A percentile compares a stretch with the other conserved stretches of the same genome.
These are phyloP conservation scores for Perca fluviatilis DNA, from an alignment of 2,113 vertebrate species.

Conservation along the genomic window DNA sequence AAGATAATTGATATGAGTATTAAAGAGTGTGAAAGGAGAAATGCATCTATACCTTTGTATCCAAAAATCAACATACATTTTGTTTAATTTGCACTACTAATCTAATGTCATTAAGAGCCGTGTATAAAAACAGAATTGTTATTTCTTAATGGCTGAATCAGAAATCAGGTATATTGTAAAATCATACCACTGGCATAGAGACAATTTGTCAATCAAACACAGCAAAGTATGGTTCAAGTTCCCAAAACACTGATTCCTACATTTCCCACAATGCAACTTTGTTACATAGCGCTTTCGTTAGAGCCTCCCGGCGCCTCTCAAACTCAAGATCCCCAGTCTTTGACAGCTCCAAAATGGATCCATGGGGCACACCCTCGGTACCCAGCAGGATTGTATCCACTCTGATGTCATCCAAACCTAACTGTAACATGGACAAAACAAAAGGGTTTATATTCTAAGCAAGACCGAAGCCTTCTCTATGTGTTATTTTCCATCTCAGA, in stretches of 20 bases:
- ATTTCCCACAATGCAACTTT: neutral
- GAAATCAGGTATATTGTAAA: neutral
- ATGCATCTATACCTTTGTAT: neutral
- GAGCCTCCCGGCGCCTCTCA: neutral
- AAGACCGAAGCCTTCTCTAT: neutral
- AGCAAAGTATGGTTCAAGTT: neutral
- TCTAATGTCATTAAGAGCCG: neutral
- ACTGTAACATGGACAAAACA: neutral
- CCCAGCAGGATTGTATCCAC: neutral
- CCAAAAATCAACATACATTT: neutral
- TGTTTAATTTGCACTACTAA: neutral
- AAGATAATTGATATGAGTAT: neutral
- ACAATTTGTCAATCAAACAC: neutral
- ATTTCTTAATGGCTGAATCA: neutral
- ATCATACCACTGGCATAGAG: neutral
- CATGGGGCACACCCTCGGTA: neutral
- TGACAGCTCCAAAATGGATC: conserved; percentile 3
- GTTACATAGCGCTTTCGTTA: neutral
- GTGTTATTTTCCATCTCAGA: neutral
- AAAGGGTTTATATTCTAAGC: neutral
- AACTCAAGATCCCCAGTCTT: neutral
- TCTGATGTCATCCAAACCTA: neutral
- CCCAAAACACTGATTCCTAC: too few species aligned
- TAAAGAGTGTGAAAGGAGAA: neutral
- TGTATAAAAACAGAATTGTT: neutral